Evolutionary conservation across 2,113 vertebrate genomes (phyloP), one percentile per base, ranked within the genome.

Genomic region (Pachypanchax playfairii): DNA sequence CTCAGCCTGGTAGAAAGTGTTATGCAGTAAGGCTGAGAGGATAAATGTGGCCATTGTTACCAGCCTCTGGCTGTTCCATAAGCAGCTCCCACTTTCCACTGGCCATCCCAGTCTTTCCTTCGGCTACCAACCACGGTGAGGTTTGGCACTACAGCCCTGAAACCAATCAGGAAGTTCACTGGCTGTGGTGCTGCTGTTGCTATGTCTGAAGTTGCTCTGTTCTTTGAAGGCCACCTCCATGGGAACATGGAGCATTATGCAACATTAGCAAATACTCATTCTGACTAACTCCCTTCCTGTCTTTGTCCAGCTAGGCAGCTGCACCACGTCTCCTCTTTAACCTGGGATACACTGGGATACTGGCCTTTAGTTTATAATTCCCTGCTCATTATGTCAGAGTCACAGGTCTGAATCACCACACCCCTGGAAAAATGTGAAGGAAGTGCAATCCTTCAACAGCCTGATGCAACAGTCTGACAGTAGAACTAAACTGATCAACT

Each of bases 231-330:
- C 78, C 79, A 83, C 43, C 50, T 26, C 81, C 83, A 89, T 90
- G 88, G 87, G 85, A 93, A 92, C 75, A 63, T 65, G 69, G 53
- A 70, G 73, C 50, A 75, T 91, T 90, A 91, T 85, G 84, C 87
- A 92, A 91, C 26, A 18, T 84, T 88, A 88, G 91, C 86, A 91
- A 90, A 91, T 83, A 87, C 84, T 87, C 79, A 77, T 75, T 86
- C 85, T 85, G 79, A 81, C 81, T 90, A 65, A 81, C 88, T 90
- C 90, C 86, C 88, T 92, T 93, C 91, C 92, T 92, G 90, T 77
- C 89, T 91, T 93, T 93, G 91, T 93, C 85, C 83, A 49, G 55
- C 43, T 25, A 38, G 44, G 62, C 70, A 80, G 70, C 79, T 36
- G 76, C 31, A 67, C 43, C 56, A 75, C 55, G 59, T 74, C 75